These are phyloP conservation scores for Brotula barbata DNA, from an alignment of 2,797 vertebrate species.

Conservation along the genomic window DNA sequence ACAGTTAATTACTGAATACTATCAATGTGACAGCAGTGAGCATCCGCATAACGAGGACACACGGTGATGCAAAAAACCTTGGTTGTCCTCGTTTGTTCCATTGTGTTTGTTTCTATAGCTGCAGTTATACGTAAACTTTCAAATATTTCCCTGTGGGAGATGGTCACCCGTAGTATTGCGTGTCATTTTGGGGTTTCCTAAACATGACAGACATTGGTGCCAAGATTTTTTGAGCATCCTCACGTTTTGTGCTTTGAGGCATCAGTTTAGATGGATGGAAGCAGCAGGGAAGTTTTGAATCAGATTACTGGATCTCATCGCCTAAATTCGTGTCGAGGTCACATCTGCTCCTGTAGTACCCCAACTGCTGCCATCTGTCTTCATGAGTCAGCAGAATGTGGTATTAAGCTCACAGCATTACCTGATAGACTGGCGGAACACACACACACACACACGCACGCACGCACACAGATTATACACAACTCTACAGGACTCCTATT, in stretches of 20 bases:
- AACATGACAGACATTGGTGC: too few relatives aligned
- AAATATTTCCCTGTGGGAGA: too few relatives aligned
- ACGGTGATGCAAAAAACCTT: too few relatives aligned
- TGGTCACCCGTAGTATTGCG: too few relatives aligned
- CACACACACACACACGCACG: neutral
- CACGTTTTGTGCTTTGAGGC: constrained; percentile 8
- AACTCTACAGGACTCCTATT: constrained; percentile 22
- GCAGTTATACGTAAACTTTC: too few relatives aligned
- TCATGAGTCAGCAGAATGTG: constrained; percentile 60
- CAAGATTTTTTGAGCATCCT: neutral
- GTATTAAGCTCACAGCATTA: constrained; percentile 19
- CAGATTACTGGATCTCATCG: constrained; percentile 43
- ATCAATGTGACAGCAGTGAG: too few relatives aligned
- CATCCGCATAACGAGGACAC: too few relatives aligned
- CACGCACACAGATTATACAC: constrained; percentile 4
- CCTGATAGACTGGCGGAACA: too few relatives aligned
- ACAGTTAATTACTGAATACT: too few relatives aligned
- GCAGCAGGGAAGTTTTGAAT: constrained; percentile 42
- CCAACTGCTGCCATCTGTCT: constrained; percentile 66
- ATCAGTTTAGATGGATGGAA: constrained; percentile 21
- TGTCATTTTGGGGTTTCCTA: too few relatives aligned
- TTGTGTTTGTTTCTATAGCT: too few relatives aligned
- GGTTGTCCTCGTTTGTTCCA: too few relatives aligned
- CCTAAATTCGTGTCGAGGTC: constrained; percentile 55
- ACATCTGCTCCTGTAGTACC: constrained; percentile 65